Base-by-base conservation (phyloP, 2,888 invertebrate species). In the Brenthis ino region DNA sequence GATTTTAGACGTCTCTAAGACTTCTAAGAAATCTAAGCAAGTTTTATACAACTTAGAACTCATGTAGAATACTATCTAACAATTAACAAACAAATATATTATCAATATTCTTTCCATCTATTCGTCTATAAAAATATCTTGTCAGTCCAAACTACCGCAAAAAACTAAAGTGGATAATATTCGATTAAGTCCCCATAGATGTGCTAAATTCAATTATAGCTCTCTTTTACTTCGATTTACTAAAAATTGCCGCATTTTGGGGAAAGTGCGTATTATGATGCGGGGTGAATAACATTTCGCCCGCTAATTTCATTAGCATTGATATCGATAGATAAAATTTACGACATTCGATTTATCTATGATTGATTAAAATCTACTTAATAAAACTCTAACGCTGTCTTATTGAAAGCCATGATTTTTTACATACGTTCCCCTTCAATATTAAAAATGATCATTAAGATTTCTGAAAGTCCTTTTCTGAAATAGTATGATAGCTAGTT, bases 151-250 rank as follows among this genome's bases (percentile, higher is more conserved):
- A 72, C 72, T 75, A 77, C 75, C 72, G 72, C 74, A 84, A 85
- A 87, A 87, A 85, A 82, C 81, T 77, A 78, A 84, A 87, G 81
- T 82, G 82, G 77, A 82, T 80, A 82, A 83, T 83, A 89, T 85
- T 84, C 82, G 82, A 88, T 90, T 88, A 88, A 84, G 75, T 79
- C 75, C 78, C 77, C 73, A 74, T 75, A 77, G 75, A 77, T 66
- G 76, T 70, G 73, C 76, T 74, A 81, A 80, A 91, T 91, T 87
- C 80, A 84, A 91, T 91, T 91, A 90, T 77, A 82, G 72, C 80
- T 82, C 89, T 90, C 88, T 88, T 82, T 84, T 82, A 84, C 85
- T 82, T 56, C 67, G 61, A 72, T 89, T 88, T 74, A 69, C 60
- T 64, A 72, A 72, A 77, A 75, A 74, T 76, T 72, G 75, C 72